Conservation (phyloP, 2,797 vertebrate species). For the Syndactyla subalaris region DNA sequence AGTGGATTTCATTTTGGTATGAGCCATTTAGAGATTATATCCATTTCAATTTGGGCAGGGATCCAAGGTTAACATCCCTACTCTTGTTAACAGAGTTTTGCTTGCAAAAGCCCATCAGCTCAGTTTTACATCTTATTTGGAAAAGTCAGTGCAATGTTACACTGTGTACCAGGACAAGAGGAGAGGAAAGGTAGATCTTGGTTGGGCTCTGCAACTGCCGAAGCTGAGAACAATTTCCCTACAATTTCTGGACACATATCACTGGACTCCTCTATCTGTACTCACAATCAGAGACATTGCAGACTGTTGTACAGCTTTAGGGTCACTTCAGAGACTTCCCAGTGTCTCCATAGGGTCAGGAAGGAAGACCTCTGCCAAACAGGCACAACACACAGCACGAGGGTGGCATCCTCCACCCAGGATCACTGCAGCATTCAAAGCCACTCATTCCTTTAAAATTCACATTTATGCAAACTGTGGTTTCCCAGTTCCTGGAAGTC, state of each 20-base stretch:
- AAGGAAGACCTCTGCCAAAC: neutral
- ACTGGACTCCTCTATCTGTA: neutral
- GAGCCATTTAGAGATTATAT: constrained; percentile 62
- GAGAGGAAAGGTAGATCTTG: neutral
- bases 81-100: constrained; percentile 35
- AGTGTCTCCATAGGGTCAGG: accelerated
- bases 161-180: neutral
- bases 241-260: neutral
- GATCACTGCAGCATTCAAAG: neutral
- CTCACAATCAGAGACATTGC: neutral
- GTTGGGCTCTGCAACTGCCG: neutral
- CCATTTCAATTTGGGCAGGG: constrained; percentile 54
- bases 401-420: neutral
- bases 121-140: constrained; percentile 12
- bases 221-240: neutral
- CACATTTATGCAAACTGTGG: neutral
- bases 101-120: constrained; percentile 14
- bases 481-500: neutral
- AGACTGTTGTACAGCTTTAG: neutral
- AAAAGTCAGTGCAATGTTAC: neutral
- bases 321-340: neutral
- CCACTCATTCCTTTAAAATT: neutral
- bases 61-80: constrained; percentile 54
- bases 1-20: constrained; percentile 48
- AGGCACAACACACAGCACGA: neutral